These are phyloP conservation scores for Sander lucioperca DNA, from an alignment of 2,113 vertebrate species.

Conservation along the genomic window DNA sequence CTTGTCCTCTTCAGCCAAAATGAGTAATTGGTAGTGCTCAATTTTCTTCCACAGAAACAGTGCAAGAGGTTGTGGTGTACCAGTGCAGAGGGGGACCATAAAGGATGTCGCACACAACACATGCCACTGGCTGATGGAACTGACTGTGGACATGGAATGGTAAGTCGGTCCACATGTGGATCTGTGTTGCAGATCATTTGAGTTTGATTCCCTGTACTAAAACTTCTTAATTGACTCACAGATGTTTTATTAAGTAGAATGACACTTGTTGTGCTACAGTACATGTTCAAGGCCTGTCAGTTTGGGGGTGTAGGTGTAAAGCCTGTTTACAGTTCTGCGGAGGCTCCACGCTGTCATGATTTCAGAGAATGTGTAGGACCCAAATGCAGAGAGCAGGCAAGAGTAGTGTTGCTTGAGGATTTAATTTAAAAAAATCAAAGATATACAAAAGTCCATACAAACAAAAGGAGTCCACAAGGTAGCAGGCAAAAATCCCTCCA, in stretches of 20 bases:
- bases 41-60: conserved; percentile 86
- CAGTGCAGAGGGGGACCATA: conserved; percentile 91
- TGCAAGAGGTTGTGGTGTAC: conserved; percentile 97
- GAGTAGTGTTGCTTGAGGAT: no score
- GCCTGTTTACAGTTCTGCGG: no score
- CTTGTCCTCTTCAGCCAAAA: neutral
- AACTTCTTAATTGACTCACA: neutral
- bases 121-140: conserved; percentile 98
- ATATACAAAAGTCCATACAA: no score
- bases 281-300: neutral
- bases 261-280: neutral
- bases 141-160: conserved; percentile 93
- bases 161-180: conserved; percentile 74
- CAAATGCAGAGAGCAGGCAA: no score
- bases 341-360: no score
- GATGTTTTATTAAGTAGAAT: neutral
- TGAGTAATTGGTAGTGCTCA: neutral
- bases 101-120: conserved; percentile 96
- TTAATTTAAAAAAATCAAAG: no score
- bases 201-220: neutral
- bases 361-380: no score
- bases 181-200: neutral
- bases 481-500: no score
- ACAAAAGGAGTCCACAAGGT: no score
- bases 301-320: neutral